A percentile compares a stretch with the other conserved stretches of the same genome.
Evolutionary conservation across 2,797 vertebrate genomes (phyloP).

Genomic region (Thunnus albacares): DNA sequence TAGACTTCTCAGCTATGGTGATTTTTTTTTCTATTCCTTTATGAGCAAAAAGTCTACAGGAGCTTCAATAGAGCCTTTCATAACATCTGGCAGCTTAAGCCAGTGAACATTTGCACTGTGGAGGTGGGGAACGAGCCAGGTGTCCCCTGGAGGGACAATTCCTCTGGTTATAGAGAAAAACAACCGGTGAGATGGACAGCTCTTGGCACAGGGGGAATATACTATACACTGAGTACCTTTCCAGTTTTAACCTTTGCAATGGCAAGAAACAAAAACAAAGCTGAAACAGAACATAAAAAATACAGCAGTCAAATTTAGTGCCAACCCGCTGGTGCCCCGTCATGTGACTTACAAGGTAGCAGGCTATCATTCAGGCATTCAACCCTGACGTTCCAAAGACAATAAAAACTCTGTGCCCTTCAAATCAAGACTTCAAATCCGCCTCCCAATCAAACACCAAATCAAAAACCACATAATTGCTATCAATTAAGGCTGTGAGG

Average conservation of each 20-base stretch:
- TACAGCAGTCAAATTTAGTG: conserved; percentile 15
- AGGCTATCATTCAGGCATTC: conserved; percentile 69
- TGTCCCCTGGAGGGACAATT: conserved; percentile 82
- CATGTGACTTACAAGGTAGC: conserved; percentile 62
- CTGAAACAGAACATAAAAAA: conserved; percentile 34
- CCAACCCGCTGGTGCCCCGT: conserved; percentile 54
- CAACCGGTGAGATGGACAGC: conserved; percentile 70
- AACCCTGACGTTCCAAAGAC: conserved; percentile 64
- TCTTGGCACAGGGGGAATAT: conserved; percentile 59
- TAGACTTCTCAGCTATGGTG: conserved; percentile 59
- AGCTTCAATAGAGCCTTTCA: conserved; percentile 83
- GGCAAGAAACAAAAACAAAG: conserved; percentile 43
- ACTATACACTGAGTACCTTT: conserved; percentile 55
- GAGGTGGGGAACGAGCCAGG: conserved; percentile 81
- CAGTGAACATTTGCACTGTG: conserved; percentile 72
- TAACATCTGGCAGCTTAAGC: conserved; percentile 83
- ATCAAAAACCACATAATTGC: conserved; percentile 82
- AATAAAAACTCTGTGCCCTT: conserved; percentile 72
- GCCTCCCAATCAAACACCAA: conserved; percentile 73
- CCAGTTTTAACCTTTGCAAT: conserved; percentile 49
- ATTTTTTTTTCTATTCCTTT: conserved; percentile 64
- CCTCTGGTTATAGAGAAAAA: conserved; percentile 74
- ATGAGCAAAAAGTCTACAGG: conserved; percentile 64
- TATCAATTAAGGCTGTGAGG: conserved; percentile 79
- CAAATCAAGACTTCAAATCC: conserved; percentile 59